Conservation (phyloP, 2,113 vertebrate genomes). For the Asarcornis scutulata region DNA sequence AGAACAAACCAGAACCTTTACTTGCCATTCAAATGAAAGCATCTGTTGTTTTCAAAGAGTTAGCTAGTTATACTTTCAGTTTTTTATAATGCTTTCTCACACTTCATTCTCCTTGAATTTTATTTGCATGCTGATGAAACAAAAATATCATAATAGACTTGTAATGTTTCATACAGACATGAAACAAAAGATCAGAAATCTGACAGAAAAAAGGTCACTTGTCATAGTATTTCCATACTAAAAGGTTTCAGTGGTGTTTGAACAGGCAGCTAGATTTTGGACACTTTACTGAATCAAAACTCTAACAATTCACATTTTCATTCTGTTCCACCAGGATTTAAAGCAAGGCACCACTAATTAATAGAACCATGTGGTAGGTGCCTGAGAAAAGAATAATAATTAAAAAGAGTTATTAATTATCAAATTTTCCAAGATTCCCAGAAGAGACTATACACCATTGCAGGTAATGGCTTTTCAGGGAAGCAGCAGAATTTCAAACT, state of each 20-base stretch:
- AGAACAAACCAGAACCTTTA: background rate
- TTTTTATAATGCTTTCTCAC: background rate
- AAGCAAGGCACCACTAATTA: conserved; percentile 11
- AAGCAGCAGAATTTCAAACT: background rate
- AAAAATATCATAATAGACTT: background rate
- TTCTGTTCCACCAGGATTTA: background rate
- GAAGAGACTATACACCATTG: background rate
- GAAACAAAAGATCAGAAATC: background rate
- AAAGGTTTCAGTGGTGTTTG: background rate
- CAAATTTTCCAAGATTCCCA: background rate
- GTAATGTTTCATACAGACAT: background rate
- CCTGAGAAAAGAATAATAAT: conserved; percentile 3
- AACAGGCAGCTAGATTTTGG: background rate
- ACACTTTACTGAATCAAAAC: background rate
- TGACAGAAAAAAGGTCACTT: background rate
- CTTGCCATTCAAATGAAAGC: background rate
- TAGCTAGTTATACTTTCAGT: background rate
- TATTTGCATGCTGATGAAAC: conserved; percentile 24
- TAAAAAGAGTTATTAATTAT: background rate
- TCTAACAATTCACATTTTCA: background rate
- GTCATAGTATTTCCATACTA: background rate
- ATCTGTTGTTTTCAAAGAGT: conserved; percentile 36
- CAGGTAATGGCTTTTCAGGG: background rate
- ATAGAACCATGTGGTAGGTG: background rate
- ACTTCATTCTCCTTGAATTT: conserved; percentile 11